Base-by-base conservation (phyloP, 2,113 vertebrate genomes). In the Platysteira castanea region DNA sequence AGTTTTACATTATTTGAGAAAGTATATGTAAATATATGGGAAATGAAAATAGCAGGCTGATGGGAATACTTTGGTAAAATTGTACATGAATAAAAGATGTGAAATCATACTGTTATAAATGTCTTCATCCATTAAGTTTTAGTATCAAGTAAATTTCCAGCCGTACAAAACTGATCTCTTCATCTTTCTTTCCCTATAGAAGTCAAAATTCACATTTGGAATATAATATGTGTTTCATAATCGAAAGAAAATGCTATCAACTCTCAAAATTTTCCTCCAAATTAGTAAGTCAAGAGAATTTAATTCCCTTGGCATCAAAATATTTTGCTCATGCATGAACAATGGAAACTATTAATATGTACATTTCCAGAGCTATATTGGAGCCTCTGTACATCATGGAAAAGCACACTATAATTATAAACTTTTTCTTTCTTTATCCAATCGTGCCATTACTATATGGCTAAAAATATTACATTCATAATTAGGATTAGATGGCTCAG, bases 41-140 rank as follows among this genome's bases (percentile, higher is more conserved):
- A 87, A 87, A 87, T 65, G 23, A 96, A 94, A 93, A 95, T 35
- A 93, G 30, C 68, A 78, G 47, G 41, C 65, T 90, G 53, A 67
- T 39, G 26, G 53, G 37, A 88, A 91, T 87, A 67, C 78, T 82
- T 69, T 65, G 56, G 42, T 71, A 60, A 94, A 94, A 93, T 20
- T 77, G 10, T 71, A n/a, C 54, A 71, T 69, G 41, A 93, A 91
- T 87, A 75, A 79, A 84, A 93, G 54, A 68, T 89, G 11, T 71
- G 64, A 90, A 81, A 87, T 67, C 24, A 70, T 42, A 67, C 26
- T 57, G 33, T 73, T 89, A 93, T 30, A 78, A 87, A 75, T 92
- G 44, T 88, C 71, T 95, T 76, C 30, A 90, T 81, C 39, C 54
- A 20, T 68, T 78, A 93, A 53, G 21, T 61, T 73, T 82, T 41